A percentile compares a stretch with the other conserved stretches of the same genome.
Conservation (phyloP, 1,140 invertebrate species). For the Babylonia areolata region DNA sequence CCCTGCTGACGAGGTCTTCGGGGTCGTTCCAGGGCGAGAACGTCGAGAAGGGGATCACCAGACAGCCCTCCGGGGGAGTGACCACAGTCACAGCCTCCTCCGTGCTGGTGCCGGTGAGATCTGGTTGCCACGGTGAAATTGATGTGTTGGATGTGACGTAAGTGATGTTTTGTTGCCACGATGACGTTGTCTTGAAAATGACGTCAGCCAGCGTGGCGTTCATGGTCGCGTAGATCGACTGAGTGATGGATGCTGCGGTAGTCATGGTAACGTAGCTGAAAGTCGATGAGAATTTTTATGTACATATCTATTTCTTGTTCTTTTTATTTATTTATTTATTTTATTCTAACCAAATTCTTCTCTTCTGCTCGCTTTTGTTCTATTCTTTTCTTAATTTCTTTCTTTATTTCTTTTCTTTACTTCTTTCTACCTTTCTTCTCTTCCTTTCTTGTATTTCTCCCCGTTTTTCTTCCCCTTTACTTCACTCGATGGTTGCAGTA, state of each 20-base stretch:
- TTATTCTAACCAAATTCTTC: too few species aligned
- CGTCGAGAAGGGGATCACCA: constrained; percentile 10
- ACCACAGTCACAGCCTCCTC: background rate
- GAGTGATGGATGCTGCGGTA: background rate
- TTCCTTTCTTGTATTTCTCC: too few species aligned
- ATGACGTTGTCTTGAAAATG: background rate
- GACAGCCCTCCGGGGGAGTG: background rate
- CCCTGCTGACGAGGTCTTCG: constrained; percentile 26
- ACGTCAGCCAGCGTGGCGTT: background rate
- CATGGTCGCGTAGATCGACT: background rate
- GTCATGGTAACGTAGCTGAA: background rate
- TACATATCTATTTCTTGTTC: background rate
- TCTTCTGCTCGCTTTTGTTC: too few species aligned
- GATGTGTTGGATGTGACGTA: background rate
- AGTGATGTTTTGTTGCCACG: background rate
- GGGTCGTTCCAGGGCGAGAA: background rate
- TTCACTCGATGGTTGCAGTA: too few species aligned
- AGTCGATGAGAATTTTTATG: background rate
- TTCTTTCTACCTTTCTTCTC: too few species aligned
- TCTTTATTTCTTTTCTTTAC: too few species aligned
- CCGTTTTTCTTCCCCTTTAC: too few species aligned
- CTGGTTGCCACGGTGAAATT: background rate
- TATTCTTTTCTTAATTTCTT: too few species aligned
- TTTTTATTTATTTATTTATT: background rate
- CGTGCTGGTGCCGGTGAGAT: background rate